Evolutionary conservation across 2,113 vertebrate species (phyloP).

Genomic region (Leiothrix lutea): DNA sequence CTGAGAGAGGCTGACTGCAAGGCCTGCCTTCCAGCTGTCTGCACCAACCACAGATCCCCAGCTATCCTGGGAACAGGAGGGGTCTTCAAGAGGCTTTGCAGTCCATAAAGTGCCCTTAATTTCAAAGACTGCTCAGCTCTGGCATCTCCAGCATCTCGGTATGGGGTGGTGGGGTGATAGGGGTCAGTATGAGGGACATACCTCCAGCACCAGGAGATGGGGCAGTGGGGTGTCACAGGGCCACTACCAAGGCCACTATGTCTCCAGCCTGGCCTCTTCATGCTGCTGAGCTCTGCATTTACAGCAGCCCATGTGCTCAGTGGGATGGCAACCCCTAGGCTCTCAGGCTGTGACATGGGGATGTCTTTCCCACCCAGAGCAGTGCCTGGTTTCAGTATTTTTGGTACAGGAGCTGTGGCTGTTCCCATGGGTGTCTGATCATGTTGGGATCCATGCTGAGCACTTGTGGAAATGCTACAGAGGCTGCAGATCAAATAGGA

Average conservation of each 20-base stretch:
- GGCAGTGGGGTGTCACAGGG: background rate
- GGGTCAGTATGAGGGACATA: background rate
- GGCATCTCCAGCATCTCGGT: background rate
- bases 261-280: background rate
- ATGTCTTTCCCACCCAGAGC: background rate
- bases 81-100: background rate
- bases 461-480: background rate
- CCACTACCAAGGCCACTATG: background rate
- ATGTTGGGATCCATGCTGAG: background rate
- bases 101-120: background rate
- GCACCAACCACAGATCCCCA: background rate
- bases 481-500: background rate
- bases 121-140: background rate
- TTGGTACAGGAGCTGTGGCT: background rate
- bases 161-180: background rate
- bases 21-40: background rate
- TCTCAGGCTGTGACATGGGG: background rate
- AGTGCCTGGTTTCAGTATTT: background rate
- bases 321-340: background rate
- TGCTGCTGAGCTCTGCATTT: background rate
- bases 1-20: background rate
- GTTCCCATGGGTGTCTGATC: accelerated
- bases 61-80: background rate
- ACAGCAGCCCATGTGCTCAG: background rate
- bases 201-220: background rate